Evolutionary conservation across 2,797 vertebrate species (phyloP).

Genomic region (Syngnathus acus): DNA sequence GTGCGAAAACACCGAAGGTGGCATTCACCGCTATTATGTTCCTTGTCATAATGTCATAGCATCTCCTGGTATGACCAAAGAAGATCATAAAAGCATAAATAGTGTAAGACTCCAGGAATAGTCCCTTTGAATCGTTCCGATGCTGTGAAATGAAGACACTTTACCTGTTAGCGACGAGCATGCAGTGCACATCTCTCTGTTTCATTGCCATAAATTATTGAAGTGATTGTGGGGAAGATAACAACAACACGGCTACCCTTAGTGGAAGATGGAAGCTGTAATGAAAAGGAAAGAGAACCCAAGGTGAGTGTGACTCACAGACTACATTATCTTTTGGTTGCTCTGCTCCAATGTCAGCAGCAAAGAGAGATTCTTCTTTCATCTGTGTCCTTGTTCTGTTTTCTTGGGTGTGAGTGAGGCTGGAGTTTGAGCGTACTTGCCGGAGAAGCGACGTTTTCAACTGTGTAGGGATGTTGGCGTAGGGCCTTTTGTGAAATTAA

Average conservation of each 20-base stretch:
- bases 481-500: slow-evolving; percentile 77
- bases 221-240: slow-evolving; percentile 62
- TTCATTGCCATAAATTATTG: slow-evolving; percentile 68
- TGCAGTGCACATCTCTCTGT: slow-evolving; percentile 55
- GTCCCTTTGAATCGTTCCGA: slow-evolving; percentile 29
- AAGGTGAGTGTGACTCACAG: slow-evolving; percentile 73
- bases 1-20: not conserved
- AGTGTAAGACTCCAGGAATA: not conserved
- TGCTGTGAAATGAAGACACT: slow-evolving; percentile 35
- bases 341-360: slow-evolving; percentile 70
- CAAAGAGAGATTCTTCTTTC: slow-evolving; percentile 74
- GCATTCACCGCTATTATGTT: not conserved
- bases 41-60: not conserved
- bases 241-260: slow-evolving; percentile 52
- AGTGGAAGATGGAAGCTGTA: slow-evolving; percentile 47
- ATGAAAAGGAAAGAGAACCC: slow-evolving; percentile 55
- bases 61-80: not conserved
- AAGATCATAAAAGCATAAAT: not conserved
- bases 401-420: slow-evolving; percentile 25
- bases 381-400: slow-evolving; percentile 65
- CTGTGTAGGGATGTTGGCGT: slow-evolving; percentile 45
- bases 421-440: slow-evolving; percentile 24
- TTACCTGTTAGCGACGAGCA: slow-evolving; percentile 46
- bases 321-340: slow-evolving; percentile 70
- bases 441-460: slow-evolving; percentile 45